Evolutionary conservation across 2,113 vertebrate species (phyloP), one percentile per base, ranked within the genome.

Genomic region (Suricata suricatta): DNA sequence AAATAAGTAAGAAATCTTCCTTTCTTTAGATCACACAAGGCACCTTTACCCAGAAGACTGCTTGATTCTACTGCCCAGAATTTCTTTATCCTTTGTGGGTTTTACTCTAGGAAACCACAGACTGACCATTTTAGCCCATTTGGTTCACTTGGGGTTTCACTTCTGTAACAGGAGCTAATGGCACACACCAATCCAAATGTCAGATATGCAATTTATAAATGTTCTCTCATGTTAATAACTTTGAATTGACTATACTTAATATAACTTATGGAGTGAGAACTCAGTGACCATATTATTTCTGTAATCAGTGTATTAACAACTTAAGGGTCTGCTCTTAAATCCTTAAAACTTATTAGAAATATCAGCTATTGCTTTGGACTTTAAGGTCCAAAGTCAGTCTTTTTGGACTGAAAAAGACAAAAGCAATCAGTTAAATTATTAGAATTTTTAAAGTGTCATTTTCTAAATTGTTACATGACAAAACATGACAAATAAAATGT

Each of bases 341-440:
- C 84, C 71, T 47, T 76, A 76, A 83, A 96, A 93, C 50, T 88
- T 80, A 69, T 74, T 31, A 95, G 31, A 71, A 90, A 88, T 2
- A 92, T 71, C 74, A 90, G 19, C 64, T 74, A 93, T 85, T 85
- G 63, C 15, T 64, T 97, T 86, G 25, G 5, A 50, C 31, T 81
- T 87, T 71, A 82, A 93, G 27, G 72, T 29, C 15, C 44, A 47
- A 47, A 47, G 44, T 47, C 44, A 47, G 44, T 47, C 44, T 47
- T 47, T 47, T 10, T 47, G 44, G 44, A 64, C 41, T 54, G 17
- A 81, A 38, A 68, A 86, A 96, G 13, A 44, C 7, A 63, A 29
- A 92, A 89, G 16, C 35, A 84, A 60, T 80, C 33, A 84, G 50
- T 85, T 84, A 74, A 84, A 79, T 80, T 63, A 72, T 91, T 91